These are phyloP conservation scores for Holcopasites calliopsidis DNA, from an alignment of 1,140 invertebrate genomes.

Conservation along the genomic window DNA sequence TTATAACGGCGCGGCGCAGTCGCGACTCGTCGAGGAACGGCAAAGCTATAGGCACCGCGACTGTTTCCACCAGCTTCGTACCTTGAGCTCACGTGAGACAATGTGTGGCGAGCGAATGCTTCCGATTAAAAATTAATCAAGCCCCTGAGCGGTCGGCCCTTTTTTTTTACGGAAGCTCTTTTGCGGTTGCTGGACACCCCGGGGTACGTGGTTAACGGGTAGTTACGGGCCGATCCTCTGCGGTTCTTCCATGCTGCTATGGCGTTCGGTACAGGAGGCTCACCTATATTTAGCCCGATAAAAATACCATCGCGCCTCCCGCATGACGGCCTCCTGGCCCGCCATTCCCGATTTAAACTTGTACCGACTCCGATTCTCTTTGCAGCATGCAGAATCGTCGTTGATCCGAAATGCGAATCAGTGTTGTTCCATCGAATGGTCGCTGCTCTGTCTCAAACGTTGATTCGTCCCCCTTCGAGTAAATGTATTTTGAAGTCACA, in stretches of 20 bases:
- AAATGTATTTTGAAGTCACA: no score
- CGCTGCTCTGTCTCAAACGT: no score
- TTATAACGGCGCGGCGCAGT: slow-evolving; percentile 70
- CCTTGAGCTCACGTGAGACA: slow-evolving; percentile 41
- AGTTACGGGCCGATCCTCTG: slow-evolving; percentile 62
- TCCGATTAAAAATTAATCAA: slow-evolving; percentile 57
- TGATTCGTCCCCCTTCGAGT: no score
- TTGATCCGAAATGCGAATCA: slow-evolving; percentile 57
- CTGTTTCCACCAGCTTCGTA: slow-evolving; percentile 25
- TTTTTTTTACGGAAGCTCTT: slow-evolving; percentile 65
- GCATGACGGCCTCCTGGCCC: slow-evolving; percentile 76
- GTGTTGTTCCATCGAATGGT: no score
- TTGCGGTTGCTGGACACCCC: slow-evolving; percentile 67
- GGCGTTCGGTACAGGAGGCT: slow-evolving; percentile 72
- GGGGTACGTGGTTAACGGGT: slow-evolving; percentile 69
- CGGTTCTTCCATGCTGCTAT: slow-evolving; percentile 56
- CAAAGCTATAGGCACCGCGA: slow-evolving; percentile 32
- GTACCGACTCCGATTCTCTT: slow-evolving; percentile 48
- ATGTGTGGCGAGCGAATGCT: slow-evolving; percentile 20
- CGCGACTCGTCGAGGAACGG: slow-evolving; percentile 62
- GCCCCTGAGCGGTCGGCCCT: slow-evolving; percentile 30
- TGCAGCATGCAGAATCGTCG: slow-evolving; percentile 17
- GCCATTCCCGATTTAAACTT: slow-evolving; percentile 77
- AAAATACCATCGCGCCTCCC: slow-evolving; percentile 78
- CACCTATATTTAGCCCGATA: slow-evolving; percentile 78